These are phyloP conservation scores for Podargus strigoides DNA, from an alignment of 2,797 vertebrate species.

Conservation along the genomic window DNA sequence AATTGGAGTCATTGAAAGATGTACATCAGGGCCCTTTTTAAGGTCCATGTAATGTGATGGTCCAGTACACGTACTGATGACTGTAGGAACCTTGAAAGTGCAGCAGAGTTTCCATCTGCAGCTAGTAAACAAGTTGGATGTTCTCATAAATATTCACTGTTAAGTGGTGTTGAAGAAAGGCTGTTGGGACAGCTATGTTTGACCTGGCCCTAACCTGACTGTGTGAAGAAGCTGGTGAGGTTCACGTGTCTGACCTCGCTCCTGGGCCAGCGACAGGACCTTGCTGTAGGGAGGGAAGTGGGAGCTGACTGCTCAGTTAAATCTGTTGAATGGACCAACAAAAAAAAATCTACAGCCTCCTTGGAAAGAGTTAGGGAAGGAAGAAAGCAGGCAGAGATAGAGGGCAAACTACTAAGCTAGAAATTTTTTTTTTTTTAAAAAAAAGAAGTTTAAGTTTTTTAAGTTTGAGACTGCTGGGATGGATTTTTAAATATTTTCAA, in stretches of 20 bases:
- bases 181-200: not conserved
- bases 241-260: fast-evolving
- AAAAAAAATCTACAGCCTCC: not conserved
- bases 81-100: not conserved
- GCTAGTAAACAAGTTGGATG: too few relatives aligned
- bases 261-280: not conserved
- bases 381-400: not conserved
- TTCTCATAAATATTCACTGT: not conserved
- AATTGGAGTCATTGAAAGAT: not conserved
- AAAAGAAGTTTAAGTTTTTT: not conserved
- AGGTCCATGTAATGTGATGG: not conserved
- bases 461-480: not conserved
- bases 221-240: not conserved
- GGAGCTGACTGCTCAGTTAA: not conserved
- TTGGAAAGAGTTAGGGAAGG: not conserved
- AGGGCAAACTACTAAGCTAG: not conserved
- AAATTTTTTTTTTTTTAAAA: too few relatives aligned
- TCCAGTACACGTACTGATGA: not conserved
- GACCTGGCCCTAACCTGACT: not conserved
- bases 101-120: not conserved
- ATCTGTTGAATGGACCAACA: not conserved
- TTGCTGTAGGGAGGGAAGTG: not conserved
- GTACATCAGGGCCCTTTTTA: not conserved
- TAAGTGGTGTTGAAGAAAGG: not conserved
- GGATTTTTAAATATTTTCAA: not conserved